Evolutionary conservation across 2,113 vertebrate genomes (phyloP).

Genomic region (Sminthopsis crassicaudata): DNA sequence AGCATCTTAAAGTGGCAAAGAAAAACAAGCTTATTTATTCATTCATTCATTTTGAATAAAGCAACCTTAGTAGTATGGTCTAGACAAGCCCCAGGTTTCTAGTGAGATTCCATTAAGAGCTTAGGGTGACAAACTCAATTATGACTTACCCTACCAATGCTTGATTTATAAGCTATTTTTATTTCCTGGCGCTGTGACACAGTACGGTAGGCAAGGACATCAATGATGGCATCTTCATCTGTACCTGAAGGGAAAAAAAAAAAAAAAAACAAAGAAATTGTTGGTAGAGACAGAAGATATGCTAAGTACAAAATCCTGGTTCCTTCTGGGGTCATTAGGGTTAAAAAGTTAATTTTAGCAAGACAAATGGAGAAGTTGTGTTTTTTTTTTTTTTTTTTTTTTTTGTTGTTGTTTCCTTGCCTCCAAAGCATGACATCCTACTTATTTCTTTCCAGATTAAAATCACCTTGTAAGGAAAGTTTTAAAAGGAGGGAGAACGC

Average conservation of each 20-base stretch:
- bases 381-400: too few species aligned
- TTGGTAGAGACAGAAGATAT: constrained; percentile 1
- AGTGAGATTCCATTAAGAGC: not conserved
- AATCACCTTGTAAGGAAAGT: not conserved
- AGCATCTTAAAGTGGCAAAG: constrained; percentile 7
- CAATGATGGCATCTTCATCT: constrained; percentile 89
- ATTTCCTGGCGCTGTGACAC: constrained; percentile 93
- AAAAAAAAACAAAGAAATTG: not conserved
- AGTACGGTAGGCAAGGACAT: constrained; percentile 86
- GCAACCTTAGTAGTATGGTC: not conserved
- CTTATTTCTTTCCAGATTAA: not conserved
- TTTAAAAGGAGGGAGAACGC: not conserved
- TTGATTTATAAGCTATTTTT: constrained; percentile 89
- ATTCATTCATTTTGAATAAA: not conserved
- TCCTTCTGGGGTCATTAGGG: not conserved
- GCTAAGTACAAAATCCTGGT: not conserved
- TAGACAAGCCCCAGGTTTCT: not conserved
- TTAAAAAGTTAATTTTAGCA: not conserved
- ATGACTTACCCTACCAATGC: constrained; percentile 91
- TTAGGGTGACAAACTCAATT: not conserved
- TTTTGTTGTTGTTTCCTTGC: too few species aligned
- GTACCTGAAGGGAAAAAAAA: constrained; percentile 91
- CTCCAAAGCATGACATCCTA: not conserved
- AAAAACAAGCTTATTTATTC: not conserved
- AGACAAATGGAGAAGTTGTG: not conserved